Percentiles rank a stretch among this genome's conserved stretches.
Conservation (phyloP, 2,797 vertebrate genomes). For the Ibycter americanus region DNA sequence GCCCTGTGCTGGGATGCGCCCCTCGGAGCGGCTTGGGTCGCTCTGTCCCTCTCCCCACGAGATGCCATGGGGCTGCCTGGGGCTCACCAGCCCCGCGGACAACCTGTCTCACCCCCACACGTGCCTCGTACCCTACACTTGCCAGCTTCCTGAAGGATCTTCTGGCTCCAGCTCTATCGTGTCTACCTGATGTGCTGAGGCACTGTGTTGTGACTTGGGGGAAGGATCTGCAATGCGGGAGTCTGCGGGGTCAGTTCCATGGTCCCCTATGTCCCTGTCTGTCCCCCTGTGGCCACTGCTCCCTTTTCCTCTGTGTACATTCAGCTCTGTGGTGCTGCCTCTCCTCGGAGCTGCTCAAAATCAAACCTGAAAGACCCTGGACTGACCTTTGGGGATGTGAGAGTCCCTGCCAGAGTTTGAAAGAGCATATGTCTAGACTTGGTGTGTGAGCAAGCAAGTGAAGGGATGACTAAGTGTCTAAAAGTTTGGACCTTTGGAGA, state of each 20-base stretch:
- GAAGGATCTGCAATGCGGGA: neutral
- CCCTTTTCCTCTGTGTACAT: fast-evolving
- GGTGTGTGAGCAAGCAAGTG: neutral
- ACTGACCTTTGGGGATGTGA: neutral
- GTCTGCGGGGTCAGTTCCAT: neutral
- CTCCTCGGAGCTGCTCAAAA: neutral
- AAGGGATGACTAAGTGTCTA: slow-evolving; percentile 59
- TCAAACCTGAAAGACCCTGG: neutral
- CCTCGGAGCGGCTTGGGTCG: fast-evolving
- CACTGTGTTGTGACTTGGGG: neutral
- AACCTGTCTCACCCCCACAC: fast-evolving
- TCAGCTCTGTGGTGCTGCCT: neutral
- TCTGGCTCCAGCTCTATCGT: neutral
- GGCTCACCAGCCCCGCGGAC: neutral
- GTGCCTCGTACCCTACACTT: fast-evolving
- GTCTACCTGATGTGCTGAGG: neutral
- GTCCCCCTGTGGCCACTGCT: fast-evolving
- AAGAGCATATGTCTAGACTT: neutral
- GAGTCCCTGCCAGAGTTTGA: neutral
- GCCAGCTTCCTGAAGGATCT: neutral
- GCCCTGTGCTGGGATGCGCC: neutral
- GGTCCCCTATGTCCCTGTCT: neutral
- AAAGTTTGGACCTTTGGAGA: slow-evolving; percentile 50
- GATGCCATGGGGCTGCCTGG: neutral
- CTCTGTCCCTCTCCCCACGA: neutral